Base-by-base conservation (phyloP, 1,140 invertebrate species). In the Oryzaephilus surinamensis region DNA sequence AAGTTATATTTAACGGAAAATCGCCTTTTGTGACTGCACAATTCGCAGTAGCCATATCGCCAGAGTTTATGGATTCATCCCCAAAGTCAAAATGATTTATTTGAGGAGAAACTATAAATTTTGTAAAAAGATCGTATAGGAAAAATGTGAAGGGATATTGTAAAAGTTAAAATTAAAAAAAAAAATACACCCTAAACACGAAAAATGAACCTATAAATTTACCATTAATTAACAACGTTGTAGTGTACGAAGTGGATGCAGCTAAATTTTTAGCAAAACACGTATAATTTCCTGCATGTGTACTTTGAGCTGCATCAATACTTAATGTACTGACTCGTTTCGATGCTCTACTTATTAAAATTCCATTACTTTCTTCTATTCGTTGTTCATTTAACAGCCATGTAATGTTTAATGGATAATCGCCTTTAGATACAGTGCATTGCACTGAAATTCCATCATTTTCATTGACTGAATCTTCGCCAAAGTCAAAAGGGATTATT, bases 381-480 rank as follows among this genome's bases (percentile, higher is more conserved):
- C 27, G 21, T 27, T 32, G 8, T 7, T 32, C 37, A 50, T 63
- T 59, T 26, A 58, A 47, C 51, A 28, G 53, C 84, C 85, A 89
- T 20, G 67, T 65, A 43, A 89, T 81, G 31, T 76, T 76, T 33
- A 90, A 66, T 1, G 86, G 86, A 38, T 77, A 68, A 56, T 90
- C 85, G 17, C 86, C 85, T 60, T 88, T 87, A 46, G 76, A 76
- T 3, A 93, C 78, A 13, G 80, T 77, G 63, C 90, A 95, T 12
- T 66, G 62, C 12, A 64, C 58, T 11, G 70, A 68, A 12, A 69
- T 64, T 23, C 64, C 63, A 32, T 73, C 69, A 8, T 66, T 69
- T 36, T 61, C 65, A 52, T 71, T 69, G 3, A 68, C 59, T 6
- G 64, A 57, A 29, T 62, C 64, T 8, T 45, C 69, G 28, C 64